Percentiles rank a stretch among this genome's conserved stretches.
Conservation (phyloP, 2,797 vertebrate species). For the Melanotaenia nigrans region DNA sequence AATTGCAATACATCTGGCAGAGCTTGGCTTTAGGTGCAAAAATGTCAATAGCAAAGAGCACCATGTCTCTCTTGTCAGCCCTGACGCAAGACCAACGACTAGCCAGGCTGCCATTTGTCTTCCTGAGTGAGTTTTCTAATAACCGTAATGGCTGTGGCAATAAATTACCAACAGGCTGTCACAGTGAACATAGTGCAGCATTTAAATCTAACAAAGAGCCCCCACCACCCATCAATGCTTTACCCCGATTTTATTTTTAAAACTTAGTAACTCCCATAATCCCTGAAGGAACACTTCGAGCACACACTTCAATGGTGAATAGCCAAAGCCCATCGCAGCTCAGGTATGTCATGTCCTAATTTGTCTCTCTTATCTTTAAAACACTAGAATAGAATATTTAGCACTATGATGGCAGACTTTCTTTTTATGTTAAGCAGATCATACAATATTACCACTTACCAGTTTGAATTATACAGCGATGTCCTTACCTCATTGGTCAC, state of each 20-base stretch:
- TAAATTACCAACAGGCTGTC: constrained; percentile 79
- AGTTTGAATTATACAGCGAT: constrained; percentile 67
- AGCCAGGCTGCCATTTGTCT: constrained; percentile 76
- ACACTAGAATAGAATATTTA: constrained; percentile 50
- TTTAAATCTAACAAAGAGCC: constrained; percentile 80
- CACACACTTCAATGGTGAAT: constrained; percentile 47
- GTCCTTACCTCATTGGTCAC: constrained; percentile 50
- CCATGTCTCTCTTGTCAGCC: constrained; percentile 73
- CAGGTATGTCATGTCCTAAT: constrained; percentile 59
- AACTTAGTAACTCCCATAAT: constrained; percentile 60
- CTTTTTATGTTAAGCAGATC: constrained; percentile 29
- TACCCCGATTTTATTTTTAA: constrained; percentile 66
- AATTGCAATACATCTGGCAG: constrained; percentile 69
- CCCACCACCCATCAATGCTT: constrained; percentile 33
- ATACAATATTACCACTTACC: constrained; percentile 31
- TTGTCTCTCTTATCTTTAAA: constrained; percentile 36
- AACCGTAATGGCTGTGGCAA: constrained; percentile 80
- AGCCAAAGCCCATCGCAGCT: constrained; percentile 38
- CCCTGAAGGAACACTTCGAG: constrained; percentile 59
- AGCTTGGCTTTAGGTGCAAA: constrained; percentile 71
- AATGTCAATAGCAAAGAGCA: constrained; percentile 79
- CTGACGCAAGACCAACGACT: constrained; percentile 74
- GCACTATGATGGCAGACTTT: constrained; percentile 26
- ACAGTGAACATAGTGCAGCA: constrained; percentile 76
- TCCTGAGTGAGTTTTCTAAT: constrained; percentile 85